Conservation (phyloP, 2,113 vertebrate genomes). For the Malurus melanocephalus region DNA sequence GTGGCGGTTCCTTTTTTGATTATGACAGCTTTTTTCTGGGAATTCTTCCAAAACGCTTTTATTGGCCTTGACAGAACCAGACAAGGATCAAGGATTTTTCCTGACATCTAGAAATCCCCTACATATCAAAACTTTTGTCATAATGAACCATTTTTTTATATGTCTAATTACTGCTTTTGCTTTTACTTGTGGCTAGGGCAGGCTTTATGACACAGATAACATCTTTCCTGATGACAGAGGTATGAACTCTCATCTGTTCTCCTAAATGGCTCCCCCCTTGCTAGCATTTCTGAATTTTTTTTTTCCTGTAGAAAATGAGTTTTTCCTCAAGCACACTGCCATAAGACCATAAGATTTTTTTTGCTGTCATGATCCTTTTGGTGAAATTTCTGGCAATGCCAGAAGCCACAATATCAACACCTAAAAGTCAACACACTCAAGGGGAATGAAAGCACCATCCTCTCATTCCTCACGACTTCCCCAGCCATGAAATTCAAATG, state of each 20-base stretch:
- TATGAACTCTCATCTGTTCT: background rate
- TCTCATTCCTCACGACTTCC: background rate
- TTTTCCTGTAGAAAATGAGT: fast-evolving
- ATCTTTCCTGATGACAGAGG: background rate
- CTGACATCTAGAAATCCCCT: background rate
- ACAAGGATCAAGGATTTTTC: background rate
- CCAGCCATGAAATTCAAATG: background rate
- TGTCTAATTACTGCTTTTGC: background rate
- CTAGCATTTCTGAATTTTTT: background rate
- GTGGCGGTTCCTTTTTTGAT: background rate
- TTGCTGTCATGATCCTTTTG: background rate
- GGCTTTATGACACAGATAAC: background rate
- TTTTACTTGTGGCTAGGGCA: background rate
- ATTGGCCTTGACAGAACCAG: background rate
- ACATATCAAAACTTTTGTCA: background rate
- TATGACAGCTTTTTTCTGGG: background rate
- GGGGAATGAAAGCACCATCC: background rate
- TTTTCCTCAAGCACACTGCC: background rate
- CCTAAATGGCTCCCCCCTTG: background rate
- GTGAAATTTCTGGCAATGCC: background rate
- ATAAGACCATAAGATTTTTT: fast-evolving
- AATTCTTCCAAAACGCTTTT: background rate
- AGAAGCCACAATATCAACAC: background rate
- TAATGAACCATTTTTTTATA: background rate
- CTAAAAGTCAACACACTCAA: background rate